Evolutionary conservation across 2,797 vertebrate genomes (phyloP), one percentile per base, ranked within the genome.

Genomic region (Onychomys arenicola): DNA sequence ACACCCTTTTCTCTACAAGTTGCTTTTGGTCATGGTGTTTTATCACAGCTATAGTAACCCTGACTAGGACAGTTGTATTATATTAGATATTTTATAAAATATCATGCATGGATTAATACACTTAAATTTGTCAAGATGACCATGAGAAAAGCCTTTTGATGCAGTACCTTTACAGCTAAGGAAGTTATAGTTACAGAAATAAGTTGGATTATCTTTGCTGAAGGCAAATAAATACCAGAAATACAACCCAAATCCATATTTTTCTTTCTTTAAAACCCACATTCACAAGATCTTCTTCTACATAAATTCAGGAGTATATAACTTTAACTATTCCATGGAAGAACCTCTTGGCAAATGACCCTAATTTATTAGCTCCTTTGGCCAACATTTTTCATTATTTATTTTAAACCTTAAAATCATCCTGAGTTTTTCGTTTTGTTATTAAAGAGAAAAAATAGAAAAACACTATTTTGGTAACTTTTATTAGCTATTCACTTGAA

Each of bases 331-430:
- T 6, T 5, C 21, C 37, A 6, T 84, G 82, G 65, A 86, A 25
- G 19, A 95, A 69, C 2, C 19, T 88, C 25, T 87, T 55, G 37
- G 14, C 11, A 94, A 69, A 25, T 78, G 87, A 78, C 59, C 57
- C 67, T 88, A 55, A 78, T 57, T 61, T 81, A 88, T 61, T 43
- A 34, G 11, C n/a, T 85, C 52, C 23, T 37, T 21, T 78, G 91
- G 13, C 10, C 55, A 82, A 65, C 2, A 5, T n/a, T 57, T 19
- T 92, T 67, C 32, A 49, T 61, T 63, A 67, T 78, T 85, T 81
- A 77, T 49, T 87, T 97, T 86, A 88, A 85, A 69, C 16, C 40
- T 95, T 76, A 92, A 34, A 80, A 65, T 34, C 14, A 5, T 87
- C 14, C 80, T 77, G 76, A 71, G 7, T 19, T 89, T 21, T 89